Evolutionary conservation across 1,140 invertebrate species (phyloP).

Genomic region (Aphelinus certus): DNA sequence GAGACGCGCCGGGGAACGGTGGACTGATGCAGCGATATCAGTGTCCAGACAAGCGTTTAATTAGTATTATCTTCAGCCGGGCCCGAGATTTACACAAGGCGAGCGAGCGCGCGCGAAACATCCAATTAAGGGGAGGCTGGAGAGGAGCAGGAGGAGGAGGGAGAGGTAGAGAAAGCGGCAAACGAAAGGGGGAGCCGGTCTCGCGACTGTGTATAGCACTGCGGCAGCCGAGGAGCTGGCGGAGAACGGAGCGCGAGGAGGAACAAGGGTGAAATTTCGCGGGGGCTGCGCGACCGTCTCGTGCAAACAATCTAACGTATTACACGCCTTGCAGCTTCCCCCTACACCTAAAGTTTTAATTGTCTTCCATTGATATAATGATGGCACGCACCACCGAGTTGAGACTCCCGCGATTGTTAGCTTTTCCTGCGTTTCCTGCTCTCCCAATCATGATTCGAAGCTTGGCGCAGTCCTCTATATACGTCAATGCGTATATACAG

Average conservation of each 20-base stretch:
- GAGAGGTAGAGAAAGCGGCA: background rate
- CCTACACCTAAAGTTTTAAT: slow-evolving; percentile 32
- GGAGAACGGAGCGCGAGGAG: too few species aligned
- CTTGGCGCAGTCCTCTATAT: too few species aligned
- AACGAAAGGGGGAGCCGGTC: too few species aligned
- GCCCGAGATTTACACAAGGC: slow-evolving; percentile 45
- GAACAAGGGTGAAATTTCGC: slow-evolving; percentile 23
- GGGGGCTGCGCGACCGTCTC: slow-evolving; percentile 1
- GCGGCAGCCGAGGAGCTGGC: too few species aligned
- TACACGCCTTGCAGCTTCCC: background rate
- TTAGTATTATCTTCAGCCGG: slow-evolving; percentile 45
- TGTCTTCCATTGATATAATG: slow-evolving; percentile 26
- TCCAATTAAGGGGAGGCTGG: slow-evolving; percentile 45
- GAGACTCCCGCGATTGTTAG: too few species aligned
- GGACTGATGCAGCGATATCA: too few species aligned
- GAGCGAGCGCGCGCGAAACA: slow-evolving; percentile 32
- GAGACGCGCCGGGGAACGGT: background rate
- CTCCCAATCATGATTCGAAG: too few species aligned
- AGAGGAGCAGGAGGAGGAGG: slow-evolving; percentile 16
- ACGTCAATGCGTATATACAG: too few species aligned
- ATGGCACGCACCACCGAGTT: background rate
- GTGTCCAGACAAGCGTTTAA: slow-evolving; percentile 40
- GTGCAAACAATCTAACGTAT: slow-evolving; percentile 36
- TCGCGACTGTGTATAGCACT: too few species aligned
- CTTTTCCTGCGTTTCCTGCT: too few species aligned